Evolutionary conservation across 2,888 invertebrate species (phyloP), one percentile per base, ranked within the genome.

Genomic region (Noctua comes): DNA sequence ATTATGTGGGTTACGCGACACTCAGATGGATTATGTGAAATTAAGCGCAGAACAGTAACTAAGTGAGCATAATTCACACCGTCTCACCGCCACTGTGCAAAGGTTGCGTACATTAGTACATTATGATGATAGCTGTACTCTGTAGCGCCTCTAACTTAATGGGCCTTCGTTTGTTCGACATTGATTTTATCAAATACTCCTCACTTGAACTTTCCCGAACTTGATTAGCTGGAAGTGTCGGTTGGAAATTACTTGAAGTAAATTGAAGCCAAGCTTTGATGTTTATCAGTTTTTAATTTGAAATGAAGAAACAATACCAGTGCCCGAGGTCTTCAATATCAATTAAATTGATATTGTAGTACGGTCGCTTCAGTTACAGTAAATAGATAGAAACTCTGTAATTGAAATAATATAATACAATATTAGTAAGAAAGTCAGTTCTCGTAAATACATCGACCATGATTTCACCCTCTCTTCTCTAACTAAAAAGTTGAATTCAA

Each of bases 21-120:
- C 94, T 94, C 92, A 91, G 94, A 95, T 94, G 95, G 95, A 96
- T 96, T 95, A 95, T 93, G 93, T 93, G 93, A 95, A 95, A 95
- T 95, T 95, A 95, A 95, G 94, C 92, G 91, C 82, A 88, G 92
- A 91, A 92, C 92, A 91, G 92, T 92, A 94, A 94, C 93, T 94
- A 93, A 95, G 93, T 93, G 94, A 92, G 93, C 92, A 92, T 94
- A 94, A 95, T 94, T 94, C 92, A 93, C 92, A 88, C 89, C 90
- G 86, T 86, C 89, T 92, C 92, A 91, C 91, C 88, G 83, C 85
- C 89, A 88, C 73, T 65, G 72, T 77, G 79, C 80, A 65, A 80
- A 81, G 80, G 85, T 82, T 81, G 65, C 68, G 72, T 68, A 64
- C 21, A 36, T 64, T 1, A 64, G 64, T 72, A 68, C 71, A 75